These are phyloP conservation scores for Parauchenoglanis punctatus DNA, from an alignment of 2,797 vertebrate species.

Conservation along the genomic window DNA sequence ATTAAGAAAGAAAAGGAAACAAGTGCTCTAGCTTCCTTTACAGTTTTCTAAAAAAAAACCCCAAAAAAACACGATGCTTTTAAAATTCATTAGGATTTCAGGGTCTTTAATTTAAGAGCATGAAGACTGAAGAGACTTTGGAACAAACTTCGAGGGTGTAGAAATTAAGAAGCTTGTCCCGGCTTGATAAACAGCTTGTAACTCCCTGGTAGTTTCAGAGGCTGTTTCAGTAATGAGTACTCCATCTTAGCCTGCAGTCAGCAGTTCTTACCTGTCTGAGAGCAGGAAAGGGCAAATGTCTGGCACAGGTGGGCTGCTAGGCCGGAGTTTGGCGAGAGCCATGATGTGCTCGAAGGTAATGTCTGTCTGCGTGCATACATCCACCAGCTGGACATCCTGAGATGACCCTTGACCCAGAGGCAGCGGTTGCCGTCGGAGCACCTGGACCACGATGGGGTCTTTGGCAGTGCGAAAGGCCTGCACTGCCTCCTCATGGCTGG, in stretches of 20 bases:
- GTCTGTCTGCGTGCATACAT: slow-evolving; percentile 96
- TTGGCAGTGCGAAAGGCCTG: slow-evolving; percentile 89
- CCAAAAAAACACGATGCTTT: slow-evolving; percentile 60
- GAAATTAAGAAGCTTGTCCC: slow-evolving; percentile 9
- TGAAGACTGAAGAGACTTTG: not conserved
- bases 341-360: slow-evolving; percentile 98
- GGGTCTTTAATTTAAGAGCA: not conserved
- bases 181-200: slow-evolving; percentile 11
- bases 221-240: not conserved
- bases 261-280: slow-evolving; percentile 86
- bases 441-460: slow-evolving; percentile 95
- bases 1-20: slow-evolving; percentile 58
- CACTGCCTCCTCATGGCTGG: slow-evolving; percentile 92
- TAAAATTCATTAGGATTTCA: slow-evolving; percentile 28
- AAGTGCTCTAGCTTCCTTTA: slow-evolving; percentile 55
- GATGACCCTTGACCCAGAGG: slow-evolving; percentile 75
- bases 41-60: slow-evolving; percentile 60
- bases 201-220: not conserved
- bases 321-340: slow-evolving; percentile 91
- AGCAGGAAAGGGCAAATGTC: slow-evolving; percentile 96
- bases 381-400: slow-evolving; percentile 85
- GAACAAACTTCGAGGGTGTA: not conserved
- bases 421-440: slow-evolving; percentile 85
- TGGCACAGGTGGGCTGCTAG: slow-evolving; percentile 92
- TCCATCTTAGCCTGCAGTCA: not conserved